Evolutionary conservation across 2,888 invertebrate genomes (phyloP).

Genomic region (Latrodectus hesperus): DNA sequence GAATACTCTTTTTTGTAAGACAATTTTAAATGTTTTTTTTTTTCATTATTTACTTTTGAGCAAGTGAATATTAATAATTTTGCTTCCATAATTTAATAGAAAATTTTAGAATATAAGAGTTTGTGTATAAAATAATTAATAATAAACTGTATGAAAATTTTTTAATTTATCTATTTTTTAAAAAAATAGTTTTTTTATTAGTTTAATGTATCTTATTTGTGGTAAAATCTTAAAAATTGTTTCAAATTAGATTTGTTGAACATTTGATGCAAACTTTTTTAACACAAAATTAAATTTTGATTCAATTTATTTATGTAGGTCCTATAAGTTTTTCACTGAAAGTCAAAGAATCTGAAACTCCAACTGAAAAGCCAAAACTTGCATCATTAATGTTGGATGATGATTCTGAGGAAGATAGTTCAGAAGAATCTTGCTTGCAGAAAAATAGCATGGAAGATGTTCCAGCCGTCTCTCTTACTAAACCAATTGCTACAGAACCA

Average conservation of each 20-base stretch:
- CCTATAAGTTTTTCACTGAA: conserved; percentile 91
- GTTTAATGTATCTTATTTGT: background rate
- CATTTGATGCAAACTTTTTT: background rate
- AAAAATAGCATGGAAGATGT: conserved; percentile 73
- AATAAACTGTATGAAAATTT: too few species aligned
- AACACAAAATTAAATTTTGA: background rate
- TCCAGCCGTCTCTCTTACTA: conserved; percentile 20
- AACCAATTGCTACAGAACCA: conserved; percentile 8
- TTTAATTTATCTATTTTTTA: too few species aligned
- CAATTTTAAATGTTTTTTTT: too few species aligned
- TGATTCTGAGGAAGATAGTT: conserved; percentile 55
- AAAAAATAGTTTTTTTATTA: too few species aligned
- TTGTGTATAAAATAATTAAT: too few species aligned
- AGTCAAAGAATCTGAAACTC: conserved; percentile 82
- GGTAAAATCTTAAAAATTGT: background rate
- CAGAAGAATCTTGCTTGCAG: conserved; percentile 65
- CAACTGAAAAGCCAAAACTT: conserved; percentile 79
- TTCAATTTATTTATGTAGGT: conserved; percentile 75
- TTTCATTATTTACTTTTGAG: too few species aligned
- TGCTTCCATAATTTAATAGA: too few species aligned
- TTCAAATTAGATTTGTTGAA: background rate
- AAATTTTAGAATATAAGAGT: too few species aligned
- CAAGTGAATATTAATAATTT: background rate
- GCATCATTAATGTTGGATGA: conserved; percentile 86
- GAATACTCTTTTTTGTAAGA: background rate